phyloP scores from a whole-genome alignment of 2,797 vertebrate genomes.

The Lepidocolaptes lacrymiger region DNA sequence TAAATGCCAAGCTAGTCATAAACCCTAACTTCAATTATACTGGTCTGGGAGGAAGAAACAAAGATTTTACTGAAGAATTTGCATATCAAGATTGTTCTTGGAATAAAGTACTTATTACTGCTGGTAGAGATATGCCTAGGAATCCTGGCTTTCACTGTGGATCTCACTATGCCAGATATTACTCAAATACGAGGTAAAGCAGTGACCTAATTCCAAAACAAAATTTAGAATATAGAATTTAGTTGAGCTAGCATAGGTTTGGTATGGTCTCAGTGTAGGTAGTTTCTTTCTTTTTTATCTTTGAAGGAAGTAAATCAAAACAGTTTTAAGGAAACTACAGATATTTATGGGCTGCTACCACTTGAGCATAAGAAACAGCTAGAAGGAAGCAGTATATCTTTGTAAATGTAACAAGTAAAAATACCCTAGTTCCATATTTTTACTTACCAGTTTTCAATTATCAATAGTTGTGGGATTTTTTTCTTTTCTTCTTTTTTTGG shows the following conservation, averaged over 20 bases:
- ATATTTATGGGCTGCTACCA: conserved; percentile 29
- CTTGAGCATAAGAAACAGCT: background rate
- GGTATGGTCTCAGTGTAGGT: background rate
- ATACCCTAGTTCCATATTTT: background rate
- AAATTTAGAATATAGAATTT: background rate
- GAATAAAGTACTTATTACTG: background rate
- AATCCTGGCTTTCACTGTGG: background rate
- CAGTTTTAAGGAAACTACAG: background rate
- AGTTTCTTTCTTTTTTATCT: conserved; percentile 4
- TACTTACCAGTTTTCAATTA: background rate
- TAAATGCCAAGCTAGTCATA: background rate
- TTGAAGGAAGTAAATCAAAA: conserved; percentile 36
- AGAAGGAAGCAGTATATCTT: conserved; percentile 18
- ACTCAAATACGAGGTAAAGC: background rate
- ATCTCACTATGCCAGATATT: background rate
- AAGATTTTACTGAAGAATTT: background rate
- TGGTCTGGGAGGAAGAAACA: background rate
- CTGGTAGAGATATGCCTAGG: background rate
- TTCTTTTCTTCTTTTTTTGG: background rate
- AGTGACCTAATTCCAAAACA: background rate
- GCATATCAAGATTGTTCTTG: background rate
- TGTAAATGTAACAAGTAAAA: conserved; percentile 7
- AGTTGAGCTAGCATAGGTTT: background rate
- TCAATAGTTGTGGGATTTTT: background rate
- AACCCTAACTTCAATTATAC: background rate